A percentile compares a stretch with the other conserved stretches of the same genome.
phyloP scores from a whole-genome alignment of 2,888 invertebrate species.

The Synanthedon vespiformis region DNA sequence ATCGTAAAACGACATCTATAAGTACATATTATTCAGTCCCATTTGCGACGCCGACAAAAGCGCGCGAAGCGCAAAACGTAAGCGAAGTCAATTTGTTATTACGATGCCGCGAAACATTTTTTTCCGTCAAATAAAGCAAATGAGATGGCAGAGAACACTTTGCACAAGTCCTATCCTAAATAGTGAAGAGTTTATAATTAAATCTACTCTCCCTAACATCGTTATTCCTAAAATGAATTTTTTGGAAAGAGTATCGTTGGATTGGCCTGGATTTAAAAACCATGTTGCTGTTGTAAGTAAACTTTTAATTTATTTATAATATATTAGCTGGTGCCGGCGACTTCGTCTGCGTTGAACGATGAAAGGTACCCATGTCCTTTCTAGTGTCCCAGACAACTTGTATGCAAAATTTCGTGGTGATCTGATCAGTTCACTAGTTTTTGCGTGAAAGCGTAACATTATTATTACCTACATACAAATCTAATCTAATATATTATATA shows the following conservation, averaged over 20 bases:
- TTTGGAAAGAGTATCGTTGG: conserved; percentile 41
- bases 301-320: neutral
- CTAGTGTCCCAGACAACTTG: no score
- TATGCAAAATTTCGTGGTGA: no score
- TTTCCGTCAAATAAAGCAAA: neutral
- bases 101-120: neutral
- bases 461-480: no score
- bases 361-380: no score
- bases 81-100: no score
- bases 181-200: conserved; percentile 40
- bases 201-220: conserved; percentile 39
- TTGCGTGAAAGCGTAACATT: no score
- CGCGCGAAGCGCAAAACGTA: neutral
- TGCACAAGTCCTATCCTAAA: conserved; percentile 8
- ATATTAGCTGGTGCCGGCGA: no score
- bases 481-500: no score
- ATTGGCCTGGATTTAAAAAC: conserved; percentile 34
- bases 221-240: conserved; percentile 38
- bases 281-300: conserved; percentile 51
- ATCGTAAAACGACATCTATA: no score
- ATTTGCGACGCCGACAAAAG: neutral
- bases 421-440: no score
- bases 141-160: neutral
- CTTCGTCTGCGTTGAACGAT: no score
- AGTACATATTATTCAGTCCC: no score